Base-by-base conservation (phyloP, 2,888 invertebrate genomes). In the Pilophorus perplexus region DNA sequence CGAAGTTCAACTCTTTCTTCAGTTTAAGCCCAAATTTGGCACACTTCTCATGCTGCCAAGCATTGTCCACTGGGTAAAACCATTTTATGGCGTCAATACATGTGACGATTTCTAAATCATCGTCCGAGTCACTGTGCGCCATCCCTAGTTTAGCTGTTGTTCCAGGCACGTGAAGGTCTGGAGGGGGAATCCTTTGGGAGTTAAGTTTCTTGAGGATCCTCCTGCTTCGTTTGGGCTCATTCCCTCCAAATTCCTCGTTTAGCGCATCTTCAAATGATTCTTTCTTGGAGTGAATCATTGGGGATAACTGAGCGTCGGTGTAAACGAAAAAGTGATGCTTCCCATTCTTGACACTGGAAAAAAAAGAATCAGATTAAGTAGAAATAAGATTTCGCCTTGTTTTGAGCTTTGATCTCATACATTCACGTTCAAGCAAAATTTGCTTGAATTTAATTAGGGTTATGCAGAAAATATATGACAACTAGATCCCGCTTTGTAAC, bases 71-170 rank as follows among this genome's bases (percentile, higher is more conserved):
- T 2, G 62, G 62, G 18, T 33, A 62, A 33, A 62, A 62, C 62
- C 62, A 62, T 48, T 62, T 62, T 46, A 62, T 62, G 18, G 44
- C 20, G 38, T 62, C 62, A 12, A 46, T 62, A 46, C 44, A 62
- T 12, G 46, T 16, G 14, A 62, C 33, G n/a, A 62, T 62, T n/a
- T 46, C 48, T 5, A 62, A 38, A 20, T 62, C 62, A 12, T 62
- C 62, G 28, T 44, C 46, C 6, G 46, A 44, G 20, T 62, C 62
- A 38, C 20, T 23, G 18, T 55, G 55, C 20, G 33, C 22, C 55
- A 55, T 55, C 16, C 18, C 33, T 12, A 1, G 28, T n/a, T 27
- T 28, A 16, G 25, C 18, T 18, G n/a, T 2, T 2, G n/a, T 1
- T 27, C 20, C 16, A 28, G 33, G 16, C 18, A 16, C 14, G 22